Conservation (phyloP, 2,113 vertebrate genomes). For the Fregata magnificens region DNA sequence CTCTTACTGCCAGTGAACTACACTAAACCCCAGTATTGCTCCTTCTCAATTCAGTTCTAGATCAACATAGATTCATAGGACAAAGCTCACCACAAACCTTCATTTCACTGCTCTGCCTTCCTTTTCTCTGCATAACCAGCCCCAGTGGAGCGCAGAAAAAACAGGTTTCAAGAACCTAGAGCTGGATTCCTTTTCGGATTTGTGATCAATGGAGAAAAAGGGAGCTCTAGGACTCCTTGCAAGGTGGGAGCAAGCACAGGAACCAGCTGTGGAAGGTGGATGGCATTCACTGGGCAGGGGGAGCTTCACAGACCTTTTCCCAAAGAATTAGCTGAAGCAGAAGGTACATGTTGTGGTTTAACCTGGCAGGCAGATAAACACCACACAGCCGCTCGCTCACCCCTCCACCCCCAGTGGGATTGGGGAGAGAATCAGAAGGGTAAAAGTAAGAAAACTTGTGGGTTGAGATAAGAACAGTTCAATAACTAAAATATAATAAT, state of each 20-base stretch:
- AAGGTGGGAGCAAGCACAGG: not conserved
- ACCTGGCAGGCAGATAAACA: no score
- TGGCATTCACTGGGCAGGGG: not conserved
- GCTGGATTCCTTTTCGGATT: not conserved
- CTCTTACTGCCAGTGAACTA: not conserved
- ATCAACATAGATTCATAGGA: not conserved
- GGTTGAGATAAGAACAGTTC: no score
- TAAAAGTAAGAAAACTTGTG: no score
- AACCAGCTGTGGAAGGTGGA: not conserved
- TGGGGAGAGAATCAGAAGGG: no score
- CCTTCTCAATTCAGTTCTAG: not conserved
- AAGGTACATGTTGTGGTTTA: no score
- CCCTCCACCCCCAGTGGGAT: no score
- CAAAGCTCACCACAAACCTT: not conserved
- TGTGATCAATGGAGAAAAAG: not conserved
- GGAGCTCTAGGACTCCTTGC: not conserved
- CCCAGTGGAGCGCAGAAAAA: not conserved
- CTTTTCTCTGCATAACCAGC: not conserved
- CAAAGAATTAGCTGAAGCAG: not conserved
- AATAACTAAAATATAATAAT: no score
- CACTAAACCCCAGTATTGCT: not conserved
- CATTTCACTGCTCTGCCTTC: not conserved
- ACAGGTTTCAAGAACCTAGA: not conserved
- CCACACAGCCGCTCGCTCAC: no score
- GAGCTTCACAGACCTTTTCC: not conserved